A percentile compares a stretch with the other conserved stretches of the same genome.
Conservation (phyloP, 2,888 invertebrate genomes). For the Deilephila elpenor region DNA sequence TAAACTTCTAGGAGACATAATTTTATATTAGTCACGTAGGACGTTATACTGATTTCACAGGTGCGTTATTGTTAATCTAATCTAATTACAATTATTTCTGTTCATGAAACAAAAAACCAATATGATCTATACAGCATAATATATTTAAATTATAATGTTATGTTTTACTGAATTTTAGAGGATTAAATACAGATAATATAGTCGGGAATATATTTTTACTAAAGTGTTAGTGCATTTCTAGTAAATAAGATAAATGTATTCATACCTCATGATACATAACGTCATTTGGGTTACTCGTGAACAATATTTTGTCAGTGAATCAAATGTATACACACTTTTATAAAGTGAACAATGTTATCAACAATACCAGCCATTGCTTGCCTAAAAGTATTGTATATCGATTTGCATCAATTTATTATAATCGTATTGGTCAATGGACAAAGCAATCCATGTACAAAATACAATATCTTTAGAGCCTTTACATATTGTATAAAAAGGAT, state of each 20-base stretch:
- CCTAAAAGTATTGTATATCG: neutral
- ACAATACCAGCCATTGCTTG: neutral
- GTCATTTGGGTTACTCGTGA: neutral
- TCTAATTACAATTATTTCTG: neutral
- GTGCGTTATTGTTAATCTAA: too few relatives aligned
- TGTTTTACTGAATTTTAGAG: neutral
- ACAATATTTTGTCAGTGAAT: neutral
- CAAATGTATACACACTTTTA: neutral
- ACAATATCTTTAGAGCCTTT: neutral
- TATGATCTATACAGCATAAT: neutral
- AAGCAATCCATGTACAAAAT: neutral
- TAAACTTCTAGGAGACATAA: too few relatives aligned
- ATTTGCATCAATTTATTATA: too few relatives aligned
- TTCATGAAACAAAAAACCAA: neutral
- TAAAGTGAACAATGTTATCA: neutral
- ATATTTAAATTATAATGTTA: neutral
- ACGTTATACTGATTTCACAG: too few relatives aligned
- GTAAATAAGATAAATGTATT: slow-evolving; percentile 3
- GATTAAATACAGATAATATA: neutral
- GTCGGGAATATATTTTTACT: slow-evolving; percentile 1
- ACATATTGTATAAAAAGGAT: neutral
- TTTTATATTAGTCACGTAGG: too few relatives aligned
- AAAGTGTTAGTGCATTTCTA: slow-evolving; percentile 12
- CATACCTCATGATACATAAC: neutral
- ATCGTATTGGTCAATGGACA: neutral